Base-by-base conservation (phyloP, 2,888 invertebrate species). In the Tenthredo scrophulariae region DNA sequence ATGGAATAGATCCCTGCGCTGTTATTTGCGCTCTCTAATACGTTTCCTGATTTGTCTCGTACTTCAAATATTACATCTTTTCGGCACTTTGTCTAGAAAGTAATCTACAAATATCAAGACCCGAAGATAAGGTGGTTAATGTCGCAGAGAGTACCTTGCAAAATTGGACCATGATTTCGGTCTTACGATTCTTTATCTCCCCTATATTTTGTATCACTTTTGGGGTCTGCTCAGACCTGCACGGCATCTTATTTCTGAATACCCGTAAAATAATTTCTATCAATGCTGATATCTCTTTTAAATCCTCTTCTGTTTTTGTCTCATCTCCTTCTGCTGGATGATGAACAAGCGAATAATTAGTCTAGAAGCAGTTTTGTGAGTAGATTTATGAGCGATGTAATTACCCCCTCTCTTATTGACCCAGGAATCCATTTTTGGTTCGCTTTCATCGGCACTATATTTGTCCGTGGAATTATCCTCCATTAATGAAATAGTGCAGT, bases 11-110 rank as follows among this genome's bases (percentile, higher is more conserved):
- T 93, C n/a, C 95, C 96, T 3, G 94, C 95, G 33, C 95, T 94
- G 90, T 96, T 96, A 89, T 96, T 95, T 0, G 94, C 95, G 85
- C 90, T 92, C 93, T 96, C 96, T 54, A 95, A 88, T 72, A 95
- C 88, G 4, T 94, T 93, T 1, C 95, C 95, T 75, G 92, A 89
- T 89, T 94, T 91, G 91, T 96, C 94, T 86, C 93, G 91, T 29
- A 95, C 93, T 90, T 95, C 94, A 89, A 95, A 96, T 84, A 95
- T 89, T 46, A 91, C 88, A 46, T 93, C 91, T 84, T 91, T 91
- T 3, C 91, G 90, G 90, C 96, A 96, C 40, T 93, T 91, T 43
- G 92, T 87, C 94, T 95, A 72, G 43, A 87, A 84, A 15, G 22
- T 58, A 43, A 67, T 2, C n/a, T 5, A 18, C 7, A 33, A 54